Evolutionary conservation across 2,797 vertebrate genomes (phyloP).

Genomic region (Alca torda): DNA sequence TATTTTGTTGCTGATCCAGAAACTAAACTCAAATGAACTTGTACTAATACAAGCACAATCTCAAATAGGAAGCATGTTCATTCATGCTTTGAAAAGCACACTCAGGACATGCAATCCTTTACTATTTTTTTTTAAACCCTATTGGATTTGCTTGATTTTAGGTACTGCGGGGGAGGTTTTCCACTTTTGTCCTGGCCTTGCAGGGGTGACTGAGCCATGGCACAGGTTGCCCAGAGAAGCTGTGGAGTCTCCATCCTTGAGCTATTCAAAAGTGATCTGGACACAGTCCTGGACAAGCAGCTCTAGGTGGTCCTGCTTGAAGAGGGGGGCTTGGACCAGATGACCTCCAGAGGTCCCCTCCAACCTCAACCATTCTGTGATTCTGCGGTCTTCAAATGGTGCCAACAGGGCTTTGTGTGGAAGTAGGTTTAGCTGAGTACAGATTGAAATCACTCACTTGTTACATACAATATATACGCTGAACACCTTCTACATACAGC

Average conservation of each 20-base stretch:
- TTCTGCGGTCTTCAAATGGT: background rate
- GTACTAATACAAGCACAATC: background rate
- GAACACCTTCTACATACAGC: background rate
- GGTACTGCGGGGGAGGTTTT: background rate
- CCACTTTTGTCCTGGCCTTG: background rate
- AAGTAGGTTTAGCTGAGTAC: background rate
- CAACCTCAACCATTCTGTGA: background rate
- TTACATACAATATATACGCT: background rate
- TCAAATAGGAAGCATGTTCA: background rate
- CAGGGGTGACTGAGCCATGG: background rate
- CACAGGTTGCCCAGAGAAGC: too few species aligned
- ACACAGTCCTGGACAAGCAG: rapidly evolving
- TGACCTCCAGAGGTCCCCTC: background rate
- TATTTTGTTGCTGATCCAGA: background rate
- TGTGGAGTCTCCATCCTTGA: background rate
- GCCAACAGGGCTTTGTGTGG: background rate
- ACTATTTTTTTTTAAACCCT: background rate
- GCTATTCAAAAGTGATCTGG: background rate
- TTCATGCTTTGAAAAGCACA: background rate
- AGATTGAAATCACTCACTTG: background rate
- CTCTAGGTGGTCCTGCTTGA: background rate
- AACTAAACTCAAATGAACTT: background rate
- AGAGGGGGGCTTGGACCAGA: background rate
- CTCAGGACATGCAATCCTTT: background rate
- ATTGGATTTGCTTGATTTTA: background rate